Evolutionary conservation across 1,140 invertebrate genomes (phyloP).

Genomic region (Drosophila athabasca): DNA sequence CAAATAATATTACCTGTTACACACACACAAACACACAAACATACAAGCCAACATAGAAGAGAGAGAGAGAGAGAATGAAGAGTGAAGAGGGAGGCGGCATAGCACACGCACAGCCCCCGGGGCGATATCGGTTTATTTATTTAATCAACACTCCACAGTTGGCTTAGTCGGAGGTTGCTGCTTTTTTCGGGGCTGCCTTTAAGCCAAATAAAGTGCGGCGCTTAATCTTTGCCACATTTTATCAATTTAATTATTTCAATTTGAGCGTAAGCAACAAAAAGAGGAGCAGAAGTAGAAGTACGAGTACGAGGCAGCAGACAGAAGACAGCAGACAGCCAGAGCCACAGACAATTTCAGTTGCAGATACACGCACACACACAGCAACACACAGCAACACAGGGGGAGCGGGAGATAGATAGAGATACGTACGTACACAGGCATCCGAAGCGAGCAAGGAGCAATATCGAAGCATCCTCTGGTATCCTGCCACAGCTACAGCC

Average conservation of each 20-base stretch:
- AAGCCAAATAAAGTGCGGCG: conserved; percentile 80
- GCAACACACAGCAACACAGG: conserved; percentile 22
- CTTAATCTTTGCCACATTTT: conserved; percentile 82
- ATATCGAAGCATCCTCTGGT: conserved; percentile 39
- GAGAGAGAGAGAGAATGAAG: neutral
- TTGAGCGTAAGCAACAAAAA: conserved; percentile 76
- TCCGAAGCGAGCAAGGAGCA: conserved; percentile 1
- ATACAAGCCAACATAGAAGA: conserved; percentile 9
- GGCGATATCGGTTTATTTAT: conserved; percentile 75
- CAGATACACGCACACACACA: conserved; percentile 42
- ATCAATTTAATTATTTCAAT: conserved; percentile 83
- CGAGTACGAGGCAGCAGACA: conserved; percentile 6
- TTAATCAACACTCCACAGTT: conserved; percentile 82
- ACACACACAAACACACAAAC: conserved; percentile 37
- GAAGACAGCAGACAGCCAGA: conserved; percentile 47
- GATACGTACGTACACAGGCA: conserved; percentile 8
- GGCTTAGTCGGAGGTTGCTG: conserved; percentile 60
- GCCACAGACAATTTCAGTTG: conserved; percentile 68
- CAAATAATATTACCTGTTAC: conserved; percentile 81
- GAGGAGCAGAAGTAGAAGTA: conserved; percentile 22
- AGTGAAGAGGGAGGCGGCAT: neutral
- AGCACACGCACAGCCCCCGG: conserved; percentile 40
- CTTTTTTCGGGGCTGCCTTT: conserved; percentile 67
- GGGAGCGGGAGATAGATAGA: neutral
- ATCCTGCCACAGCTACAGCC: conserved; percentile 40